Evolutionary conservation across 2,113 vertebrate genomes (phyloP), one percentile per base, ranked within the genome.

Genomic region (Hiodon tergisus): DNA sequence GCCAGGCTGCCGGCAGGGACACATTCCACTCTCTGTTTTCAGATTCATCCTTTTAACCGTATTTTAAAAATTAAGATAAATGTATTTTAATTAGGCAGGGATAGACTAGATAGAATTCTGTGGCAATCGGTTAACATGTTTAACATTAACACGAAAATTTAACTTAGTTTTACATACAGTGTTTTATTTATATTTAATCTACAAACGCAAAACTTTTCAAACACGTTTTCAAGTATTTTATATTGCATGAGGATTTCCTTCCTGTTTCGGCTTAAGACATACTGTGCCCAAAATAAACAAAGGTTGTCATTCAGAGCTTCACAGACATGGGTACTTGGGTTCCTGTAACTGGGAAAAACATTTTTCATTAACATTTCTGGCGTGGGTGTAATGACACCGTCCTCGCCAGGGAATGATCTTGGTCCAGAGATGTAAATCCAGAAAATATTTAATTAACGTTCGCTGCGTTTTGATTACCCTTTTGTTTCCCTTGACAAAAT

Each of bases 231-330:
- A 31, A 31, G 2, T 31, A 31, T 31, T 31, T 31, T 31, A 31
- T 31, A 31, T 2, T 31, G 2, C 31, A 31, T 31, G 31, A 31
- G 31, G 31, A 31, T 31, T 31, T 31, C 31, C 31, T 31, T 31
- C 31, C 31, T 31, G 31, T 31, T 31, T 53, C 57, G 63, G 71
- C 63, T 66, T 17, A 31, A 51, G 55, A 14, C 4, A 47, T 10
- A 14, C 79, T 73, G 61, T n/a, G 86, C 85, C 87, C 84, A 85
- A 89, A 89, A 90, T 89, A 89, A 85, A 61, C 53, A 57, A 4
- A 76, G 78, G 80, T 88, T 89, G 86, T 87, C 84, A 80, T 83
- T 78, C 74, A 16, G 74, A 67, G 75, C 7, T 57, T 57, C 58
- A 60, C 61, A 46, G 73, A 71, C 66, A 77, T 77, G 79, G 74